Percentiles rank a stretch among this genome's conserved stretches.
Conservation (phyloP, 1,140 invertebrate species). For the Heterodera schachtii region DNA sequence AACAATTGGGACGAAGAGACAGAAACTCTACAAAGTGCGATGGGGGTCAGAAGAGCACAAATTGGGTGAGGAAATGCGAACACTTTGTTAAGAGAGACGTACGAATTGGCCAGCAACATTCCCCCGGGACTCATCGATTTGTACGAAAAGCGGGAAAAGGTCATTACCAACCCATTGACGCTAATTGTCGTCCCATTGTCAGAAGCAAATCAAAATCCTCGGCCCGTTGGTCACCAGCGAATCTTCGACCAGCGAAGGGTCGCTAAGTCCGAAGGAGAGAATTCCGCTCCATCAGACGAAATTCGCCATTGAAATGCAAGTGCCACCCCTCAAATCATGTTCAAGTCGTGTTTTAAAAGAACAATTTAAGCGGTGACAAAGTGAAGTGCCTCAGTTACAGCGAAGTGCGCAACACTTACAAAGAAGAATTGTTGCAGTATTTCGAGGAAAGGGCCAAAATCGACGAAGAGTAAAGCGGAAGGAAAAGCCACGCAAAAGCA, state of each 20-base stretch:
- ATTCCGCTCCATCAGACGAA: constrained; percentile 22
- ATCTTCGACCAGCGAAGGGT: background rate
- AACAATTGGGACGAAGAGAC: background rate
- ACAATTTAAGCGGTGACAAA: constrained; percentile 17
- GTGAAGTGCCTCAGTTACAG: constrained; percentile 24
- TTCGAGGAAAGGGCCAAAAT: constrained; percentile 31
- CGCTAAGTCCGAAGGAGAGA: background rate
- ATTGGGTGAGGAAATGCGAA: no score
- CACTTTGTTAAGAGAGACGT: constrained; percentile 11
- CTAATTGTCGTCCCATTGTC: background rate
- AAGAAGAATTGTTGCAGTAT: constrained; percentile 25
- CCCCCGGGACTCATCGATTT: constrained; percentile 18
- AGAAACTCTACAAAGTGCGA: constrained; percentile 26
- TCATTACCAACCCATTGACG: background rate
- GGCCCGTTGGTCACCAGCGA: constrained; percentile 15
- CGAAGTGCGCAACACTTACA: constrained; percentile 15
- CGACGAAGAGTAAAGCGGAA: constrained; percentile 4
- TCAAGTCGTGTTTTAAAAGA: background rate
- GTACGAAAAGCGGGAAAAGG: constrained; percentile 28
- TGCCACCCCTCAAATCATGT: no score
- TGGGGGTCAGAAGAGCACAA: background rate
- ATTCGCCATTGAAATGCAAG: constrained; percentile 27
- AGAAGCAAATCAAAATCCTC: constrained; percentile 31
- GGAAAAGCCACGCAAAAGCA: no score
- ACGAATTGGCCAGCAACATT: constrained; percentile 31